Evolutionary conservation across 1,140 invertebrate genomes (phyloP).

Genomic region (Scaptomyza montana): DNA sequence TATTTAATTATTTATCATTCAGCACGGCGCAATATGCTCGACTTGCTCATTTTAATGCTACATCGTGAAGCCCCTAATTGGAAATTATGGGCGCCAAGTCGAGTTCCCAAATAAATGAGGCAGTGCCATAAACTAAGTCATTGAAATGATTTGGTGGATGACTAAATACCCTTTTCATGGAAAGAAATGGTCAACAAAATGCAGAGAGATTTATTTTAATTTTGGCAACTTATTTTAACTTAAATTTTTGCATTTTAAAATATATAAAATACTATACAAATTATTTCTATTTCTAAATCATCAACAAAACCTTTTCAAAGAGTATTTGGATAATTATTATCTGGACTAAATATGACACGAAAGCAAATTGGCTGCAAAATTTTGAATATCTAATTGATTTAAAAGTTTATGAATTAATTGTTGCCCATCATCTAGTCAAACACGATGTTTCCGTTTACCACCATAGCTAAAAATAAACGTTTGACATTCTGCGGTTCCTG

Average conservation of each 20-base stretch:
- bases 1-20: conserved; percentile 78
- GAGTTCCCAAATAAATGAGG: not conserved
- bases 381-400: conserved; percentile 71
- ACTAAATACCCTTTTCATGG: not conserved
- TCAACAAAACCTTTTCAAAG: not conserved
- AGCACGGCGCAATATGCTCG: conserved; percentile 57
- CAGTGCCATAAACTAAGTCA: conserved; percentile 39
- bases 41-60: conserved; percentile 51
- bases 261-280: no score
- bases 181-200: no score
- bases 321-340: conserved; percentile 3
- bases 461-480: not conserved
- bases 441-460: not conserved
- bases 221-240: no score
- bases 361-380: conserved; percentile 74
- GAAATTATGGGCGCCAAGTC: conserved; percentile 47
- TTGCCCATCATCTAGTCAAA: conserved; percentile 22
- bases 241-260: no score
- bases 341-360: conserved; percentile 15
- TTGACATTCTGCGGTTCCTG: conserved; percentile 31
- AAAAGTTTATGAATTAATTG: conserved; percentile 66
- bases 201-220: no score
- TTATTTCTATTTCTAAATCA: not conserved
- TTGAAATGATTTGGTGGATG: conserved; percentile 3
- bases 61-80: conserved; percentile 60